A percentile compares a stretch with the other conserved stretches of the same genome.
phyloP scores from a whole-genome alignment of 2,797 vertebrate genomes.

The Acanthiza pusilla region DNA sequence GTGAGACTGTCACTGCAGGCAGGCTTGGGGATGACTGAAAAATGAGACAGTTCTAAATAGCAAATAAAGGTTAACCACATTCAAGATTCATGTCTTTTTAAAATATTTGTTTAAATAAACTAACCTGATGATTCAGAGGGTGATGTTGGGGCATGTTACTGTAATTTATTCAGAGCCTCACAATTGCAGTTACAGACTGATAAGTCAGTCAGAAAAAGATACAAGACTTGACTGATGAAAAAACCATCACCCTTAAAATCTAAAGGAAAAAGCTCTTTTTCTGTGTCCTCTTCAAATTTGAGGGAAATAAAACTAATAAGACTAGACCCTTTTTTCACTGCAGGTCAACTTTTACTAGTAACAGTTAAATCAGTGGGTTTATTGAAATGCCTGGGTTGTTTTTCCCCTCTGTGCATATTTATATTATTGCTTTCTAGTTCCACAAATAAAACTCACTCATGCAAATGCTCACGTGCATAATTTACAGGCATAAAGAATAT shows the following conservation, averaged over 20 bases:
- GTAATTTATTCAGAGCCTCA: background rate
- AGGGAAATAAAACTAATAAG: background rate
- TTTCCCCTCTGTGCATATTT: background rate
- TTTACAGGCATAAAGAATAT: background rate
- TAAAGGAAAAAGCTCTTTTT: background rate
- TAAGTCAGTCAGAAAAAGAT: background rate
- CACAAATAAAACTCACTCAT: background rate
- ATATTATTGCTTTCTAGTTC: background rate
- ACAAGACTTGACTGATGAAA: background rate
- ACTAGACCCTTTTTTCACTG: background rate
- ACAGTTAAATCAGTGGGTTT: background rate
- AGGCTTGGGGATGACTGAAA: background rate
- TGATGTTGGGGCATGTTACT: rapidly evolving
- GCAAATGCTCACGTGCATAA: background rate
- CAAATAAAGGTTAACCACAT: background rate
- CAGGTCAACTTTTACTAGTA: conserved; percentile 36
- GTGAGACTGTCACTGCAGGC: background rate
- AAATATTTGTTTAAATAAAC: background rate
- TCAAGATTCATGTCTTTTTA: background rate
- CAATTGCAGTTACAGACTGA: background rate
- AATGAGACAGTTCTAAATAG: background rate
- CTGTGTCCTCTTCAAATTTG: background rate
- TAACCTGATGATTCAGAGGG: background rate
- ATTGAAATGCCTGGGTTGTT: background rate
- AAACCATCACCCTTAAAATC: background rate